Conservation (phyloP, 2,113 vertebrate species). For the Machaerirhynchus nigripectus region DNA sequence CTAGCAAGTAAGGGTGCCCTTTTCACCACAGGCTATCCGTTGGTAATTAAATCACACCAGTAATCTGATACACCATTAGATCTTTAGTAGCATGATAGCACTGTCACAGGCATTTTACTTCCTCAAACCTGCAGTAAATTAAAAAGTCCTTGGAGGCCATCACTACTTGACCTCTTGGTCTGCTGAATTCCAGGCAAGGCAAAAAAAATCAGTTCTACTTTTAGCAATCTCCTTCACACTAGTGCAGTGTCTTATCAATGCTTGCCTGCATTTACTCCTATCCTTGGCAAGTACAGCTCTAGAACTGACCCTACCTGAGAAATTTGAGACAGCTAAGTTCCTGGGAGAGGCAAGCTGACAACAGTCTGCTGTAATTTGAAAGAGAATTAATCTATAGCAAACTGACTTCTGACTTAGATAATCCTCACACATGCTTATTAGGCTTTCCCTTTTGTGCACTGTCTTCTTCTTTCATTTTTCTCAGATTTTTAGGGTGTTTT, state of each 20-base stretch:
- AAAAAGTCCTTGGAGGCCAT: conserved; percentile 6
- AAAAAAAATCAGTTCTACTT: not conserved
- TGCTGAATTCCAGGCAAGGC: not conserved
- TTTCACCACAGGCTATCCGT: not conserved
- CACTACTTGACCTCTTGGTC: conserved; percentile 14
- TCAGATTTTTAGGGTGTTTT: not conserved
- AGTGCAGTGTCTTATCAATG: not conserved
- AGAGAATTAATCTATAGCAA: not conserved
- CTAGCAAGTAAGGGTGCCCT: not conserved
- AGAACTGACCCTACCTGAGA: not conserved
- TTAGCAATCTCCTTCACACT: not conserved
- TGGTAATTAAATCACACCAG: conserved; percentile 14
- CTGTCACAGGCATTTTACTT: not conserved
- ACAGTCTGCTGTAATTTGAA: not conserved
- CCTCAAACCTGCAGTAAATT: conserved; percentile 19
- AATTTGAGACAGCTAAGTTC: not conserved
- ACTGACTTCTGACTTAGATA: not conserved
- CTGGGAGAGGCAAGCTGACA: not conserved
- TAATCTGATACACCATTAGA: not conserved
- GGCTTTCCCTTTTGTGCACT: not conserved
- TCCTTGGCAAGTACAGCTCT: not conserved
- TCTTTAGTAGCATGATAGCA: not conserved
- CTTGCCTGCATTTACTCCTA: not conserved
- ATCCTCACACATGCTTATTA: not conserved
- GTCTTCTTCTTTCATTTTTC: not conserved